phyloP scores from a whole-genome alignment of 2,888 invertebrate genomes.

The Caradrina clavipalpis region DNA sequence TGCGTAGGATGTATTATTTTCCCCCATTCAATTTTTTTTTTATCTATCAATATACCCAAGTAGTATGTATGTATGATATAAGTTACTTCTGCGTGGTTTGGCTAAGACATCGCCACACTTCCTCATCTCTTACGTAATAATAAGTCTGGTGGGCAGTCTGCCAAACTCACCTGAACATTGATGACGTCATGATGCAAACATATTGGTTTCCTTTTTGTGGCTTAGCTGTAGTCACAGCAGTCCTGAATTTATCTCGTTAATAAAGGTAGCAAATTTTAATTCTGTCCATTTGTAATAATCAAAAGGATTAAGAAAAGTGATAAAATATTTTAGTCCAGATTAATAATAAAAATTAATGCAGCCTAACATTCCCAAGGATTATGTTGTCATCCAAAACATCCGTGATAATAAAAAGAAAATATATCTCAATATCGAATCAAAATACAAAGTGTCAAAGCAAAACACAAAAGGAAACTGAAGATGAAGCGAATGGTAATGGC shows the following conservation, averaged over 20 bases:
- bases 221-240: not conserved
- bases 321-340: too few relatives aligned
- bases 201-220: not conserved
- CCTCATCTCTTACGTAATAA: constrained; percentile 19
- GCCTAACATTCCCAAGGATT: constrained; percentile 2
- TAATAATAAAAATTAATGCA: constrained; percentile 18
- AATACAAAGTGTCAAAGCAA: constrained; percentile 69
- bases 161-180: constrained; percentile 25
- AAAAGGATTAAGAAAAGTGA: not conserved
- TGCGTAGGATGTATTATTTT: too few relatives aligned
- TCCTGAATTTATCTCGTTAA: not conserved
- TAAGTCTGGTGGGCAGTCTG: constrained; percentile 30
- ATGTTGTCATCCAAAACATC: constrained; percentile 47
- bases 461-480: constrained; percentile 69
- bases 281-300: not conserved
- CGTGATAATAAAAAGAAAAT: constrained; percentile 57
- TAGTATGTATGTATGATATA: not conserved
- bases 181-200: constrained; percentile 11
- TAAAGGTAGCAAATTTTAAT: not conserved
- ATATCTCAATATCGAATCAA: constrained; percentile 63
- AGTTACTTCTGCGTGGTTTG: not conserved
- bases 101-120: not conserved
- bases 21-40: too few relatives aligned
- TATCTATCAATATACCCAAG: not conserved
- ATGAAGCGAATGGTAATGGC: constrained; percentile 71